Base-by-base conservation (phyloP, 2,113 vertebrate genomes). In the Choloepus hoffmanni region DNA sequence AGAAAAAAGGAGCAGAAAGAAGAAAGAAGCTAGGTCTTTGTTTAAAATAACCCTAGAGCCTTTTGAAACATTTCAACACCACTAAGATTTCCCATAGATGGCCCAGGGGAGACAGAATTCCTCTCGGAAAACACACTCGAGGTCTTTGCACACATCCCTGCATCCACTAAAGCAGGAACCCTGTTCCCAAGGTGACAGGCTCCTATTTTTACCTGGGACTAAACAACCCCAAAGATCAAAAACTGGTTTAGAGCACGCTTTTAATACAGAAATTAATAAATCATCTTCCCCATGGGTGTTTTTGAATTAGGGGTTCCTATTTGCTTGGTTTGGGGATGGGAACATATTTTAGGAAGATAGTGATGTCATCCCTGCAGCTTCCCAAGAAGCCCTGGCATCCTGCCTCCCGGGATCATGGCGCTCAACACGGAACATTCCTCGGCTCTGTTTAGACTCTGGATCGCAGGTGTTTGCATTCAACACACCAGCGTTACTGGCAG, bases 401-500 rank as follows among this genome's bases (percentile, higher is more conserved):
- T 43, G 60, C 36, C 90, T 70, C 55, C 43, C 0, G 19, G 68
- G 68, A 89, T 58, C 33, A 67, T 18, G 14, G 15, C 16, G 4
- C 16, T 30, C 4, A 0, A 1, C 2, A 3, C 1, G 4, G 5
- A 36, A 13, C 40, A 2, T 36, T 40, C 10, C 70, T 83, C 33
- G 23, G 36, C 50, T 30, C 43, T 23, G 3, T 30, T 26, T 21
- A 12, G 86, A 30, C 45, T 1, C 13, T 18, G 28, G 58, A 11
- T 23, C 5, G 40, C 28, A 18, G 62, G 21, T 9, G 12, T 16
- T n/a, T 45, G 18, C 3, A 0, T 11, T 11, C 7, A 13, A 10
- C 3, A 0, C 0, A 0, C 36, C 5, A 3, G 77, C 5, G 2
- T 5, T 30, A 0, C 28, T 8, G 1, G 7, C n/a, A 13, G 19